Evolutionary conservation across 2,113 vertebrate species (phyloP), one percentile per base, ranked within the genome.

Genomic region (Willisornis vidua): DNA sequence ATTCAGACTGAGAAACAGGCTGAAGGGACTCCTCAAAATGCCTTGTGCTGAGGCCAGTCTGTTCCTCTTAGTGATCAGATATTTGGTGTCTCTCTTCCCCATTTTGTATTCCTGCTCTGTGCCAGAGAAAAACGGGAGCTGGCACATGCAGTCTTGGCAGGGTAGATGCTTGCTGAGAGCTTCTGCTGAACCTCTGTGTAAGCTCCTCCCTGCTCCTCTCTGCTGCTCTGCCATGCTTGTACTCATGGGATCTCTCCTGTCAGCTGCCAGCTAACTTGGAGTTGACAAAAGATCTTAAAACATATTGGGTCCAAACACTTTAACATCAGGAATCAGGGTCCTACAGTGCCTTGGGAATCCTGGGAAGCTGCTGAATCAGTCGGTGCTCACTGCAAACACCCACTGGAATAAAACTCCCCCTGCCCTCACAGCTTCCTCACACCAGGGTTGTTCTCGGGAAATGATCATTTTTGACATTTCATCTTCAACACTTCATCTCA

Each of bases 221-320:
- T 54, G 39, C 65, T 70, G 45, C 43, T 31, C 19, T 14, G 35
- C 2, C 4, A 2, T 37, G n/a, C 39, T 29, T 19, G 10, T n/a
- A 3, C 61, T 58, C 43, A 3, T 10, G 31, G 28, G 12, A 19
- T 15, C 33, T 19, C 19, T 31, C 25, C 20, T 33, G 49, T 6
- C 35, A 71, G 28, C 43, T 59, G n/a, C 58, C 25, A n/a, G 23
- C 9, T 35, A 37, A 25, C n/a, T 63, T 31, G 66, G 23, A 71
- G 49, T 26, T 0, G 2, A 63, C 9, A 33, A 72, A 87, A 66
- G 26, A 4, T 24, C 37, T 75, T 45, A 9, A 49, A 70, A 89
- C 2, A 3, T 15, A 18, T 3, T 5, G 1, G 10, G 10, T 37
- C 4, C 22, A 20, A 79, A 68, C 39, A 2, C 5, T 31, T 43